phyloP scores from a whole-genome alignment of 2,888 invertebrate species.

The Pomacea canaliculata region DNA sequence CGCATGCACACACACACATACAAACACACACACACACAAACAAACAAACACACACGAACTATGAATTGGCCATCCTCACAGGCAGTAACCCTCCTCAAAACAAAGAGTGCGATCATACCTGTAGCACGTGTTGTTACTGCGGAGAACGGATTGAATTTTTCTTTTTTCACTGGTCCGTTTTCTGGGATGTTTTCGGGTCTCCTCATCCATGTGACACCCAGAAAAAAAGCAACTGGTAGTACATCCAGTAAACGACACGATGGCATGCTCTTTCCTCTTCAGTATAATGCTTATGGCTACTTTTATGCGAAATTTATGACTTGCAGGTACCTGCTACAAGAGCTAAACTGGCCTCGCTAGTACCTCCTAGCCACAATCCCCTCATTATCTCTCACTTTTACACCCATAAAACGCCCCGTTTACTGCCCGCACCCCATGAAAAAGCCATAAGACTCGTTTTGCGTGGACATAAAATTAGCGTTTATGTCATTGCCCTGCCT shows the following conservation, averaged over 20 bases:
- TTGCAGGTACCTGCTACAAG: not conserved
- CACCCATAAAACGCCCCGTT: not conserved
- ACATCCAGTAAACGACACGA: too few species aligned
- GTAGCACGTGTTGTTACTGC: too few species aligned
- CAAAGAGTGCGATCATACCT: too few species aligned
- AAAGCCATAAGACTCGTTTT: slow-evolving; percentile 6
- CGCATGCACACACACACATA: slow-evolving; percentile 10
- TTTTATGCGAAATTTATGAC: slow-evolving; percentile 12
- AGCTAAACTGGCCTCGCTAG: not conserved
- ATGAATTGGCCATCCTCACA: not conserved
- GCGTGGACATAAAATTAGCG: slow-evolving; percentile 6
- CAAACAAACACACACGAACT: not conserved
- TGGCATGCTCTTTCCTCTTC: too few species aligned
- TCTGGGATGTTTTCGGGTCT: too few species aligned
- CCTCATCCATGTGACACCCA: too few species aligned
- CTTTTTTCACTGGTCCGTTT: too few species aligned
- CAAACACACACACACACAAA: slow-evolving; percentile 17
- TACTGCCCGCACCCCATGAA: not conserved
- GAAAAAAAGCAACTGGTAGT: too few species aligned
- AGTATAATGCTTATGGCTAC: slow-evolving; percentile 2
- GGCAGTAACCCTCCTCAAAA: too few species aligned
- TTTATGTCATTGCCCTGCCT: not conserved
- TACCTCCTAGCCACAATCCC: not conserved
- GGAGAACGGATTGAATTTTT: too few species aligned
- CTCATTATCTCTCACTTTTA: not conserved